Evolutionary conservation across 2,113 vertebrate genomes (phyloP), one percentile per base, ranked within the genome.

Genomic region (Sinocyclocheilus maitianheensis): DNA sequence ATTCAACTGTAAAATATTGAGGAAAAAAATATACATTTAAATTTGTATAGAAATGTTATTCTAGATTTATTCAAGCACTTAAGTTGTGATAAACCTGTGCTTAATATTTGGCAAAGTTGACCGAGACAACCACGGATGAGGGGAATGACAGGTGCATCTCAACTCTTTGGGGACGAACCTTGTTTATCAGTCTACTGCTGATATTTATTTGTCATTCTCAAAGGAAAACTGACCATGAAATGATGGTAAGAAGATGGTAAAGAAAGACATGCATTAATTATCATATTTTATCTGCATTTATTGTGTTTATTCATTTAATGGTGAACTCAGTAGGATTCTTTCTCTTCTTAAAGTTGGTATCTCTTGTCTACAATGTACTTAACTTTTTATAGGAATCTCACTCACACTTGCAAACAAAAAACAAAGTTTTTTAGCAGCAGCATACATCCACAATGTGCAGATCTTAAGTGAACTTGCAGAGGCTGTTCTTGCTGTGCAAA

Each of bases 21-120:
- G 91, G 92, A 91, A 20, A 43, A 43, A 89, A 89, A 91, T 72
- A 89, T 91, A 34, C 91, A 92, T 92, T 92, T 91, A 90, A 90
- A 94, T 92, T 90, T 86, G 86, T 92, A 89, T 92, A 93, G 90
- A 86, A 90, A 87, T 89, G 91, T 91, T 92, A 37, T 75, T 92
- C 90, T 94, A 90, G 91, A 88, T 93, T 93, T 91, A 92, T 89
- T 92, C 83, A 85, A 92, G 92, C 93, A 94, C 92, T 94, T 94
- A 91, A 82, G 88, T 93, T 89, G 51, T 91, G 90, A 76, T 81
- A 18, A n/a, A 75, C 48, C 22, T 72, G 34, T 46, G 43, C 43
- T 7, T 43, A 43, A 8, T 43, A 43, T 43, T 43, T 43, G 8
- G 43, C 43, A 43, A 43, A 13, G 46, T 16, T 22, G 46, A 34